Base-by-base conservation (phyloP, 2,888 invertebrate genomes). In the Drosophila helvetica region DNA sequence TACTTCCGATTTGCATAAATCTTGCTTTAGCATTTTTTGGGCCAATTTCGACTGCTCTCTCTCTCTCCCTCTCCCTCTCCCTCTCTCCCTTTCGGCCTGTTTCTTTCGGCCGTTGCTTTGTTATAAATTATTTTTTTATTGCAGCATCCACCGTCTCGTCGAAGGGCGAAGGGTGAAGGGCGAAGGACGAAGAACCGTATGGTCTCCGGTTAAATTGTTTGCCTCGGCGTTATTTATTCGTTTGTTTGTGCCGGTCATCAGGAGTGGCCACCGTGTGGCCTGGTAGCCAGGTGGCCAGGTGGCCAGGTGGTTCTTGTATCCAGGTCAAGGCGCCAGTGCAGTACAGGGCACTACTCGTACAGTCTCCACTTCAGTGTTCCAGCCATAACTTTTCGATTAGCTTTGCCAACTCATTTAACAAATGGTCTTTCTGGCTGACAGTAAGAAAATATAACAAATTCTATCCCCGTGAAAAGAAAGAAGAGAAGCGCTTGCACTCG, bases 1-100 rank as follows among this genome's bases (percentile, higher is more conserved):
- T 86, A 86, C 89, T 90, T 90, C 90, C 90, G 90, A 90, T 90
- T 90, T 90, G 89, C 90, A 90, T 90, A 90, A 90, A 90, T 90
- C 89, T 90, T 90, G 78, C 90, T 90, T 89, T 87, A 90, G 88
- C 81, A 78, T 45, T 45, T 51, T 51, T 50, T 50, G 51, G 74
- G 72, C 67, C 67, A 54, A 57, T 78, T 75, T 69, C 69, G 63
- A 61, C 59, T 68, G 54, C 62, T 48, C 60, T 60, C 25, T 46
- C 27, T 45, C 25, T 55, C 45, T 48, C 60, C 57, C 25, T 46
- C 27, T 45, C 25, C 52, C 45, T 22, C 62, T 48, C 58, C 52
- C 62, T 48, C 60, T 60, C 25, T 51, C 27, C 51, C 25, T 55
- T 50, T 45, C 46, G 8, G 50, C 47, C 47, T 47, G 15, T 45